Evolutionary conservation across 2,797 vertebrate species (phyloP).

Genomic region (Hyperoplus lanceolatus): DNA sequence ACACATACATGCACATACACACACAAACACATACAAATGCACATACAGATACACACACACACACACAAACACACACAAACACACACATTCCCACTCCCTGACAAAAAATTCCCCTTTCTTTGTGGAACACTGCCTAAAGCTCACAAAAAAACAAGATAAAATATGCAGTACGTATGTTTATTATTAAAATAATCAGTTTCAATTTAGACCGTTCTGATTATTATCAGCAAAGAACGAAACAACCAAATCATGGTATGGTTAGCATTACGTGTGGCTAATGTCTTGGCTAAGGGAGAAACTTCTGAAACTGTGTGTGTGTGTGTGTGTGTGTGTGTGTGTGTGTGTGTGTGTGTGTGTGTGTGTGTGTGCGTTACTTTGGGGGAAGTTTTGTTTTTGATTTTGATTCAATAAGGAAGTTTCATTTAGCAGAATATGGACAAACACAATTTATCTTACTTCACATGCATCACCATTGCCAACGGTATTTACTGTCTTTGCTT

Average conservation of each 20-base stretch:
- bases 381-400: constrained; percentile 42
- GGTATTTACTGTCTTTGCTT: constrained; percentile 51
- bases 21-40: no score
- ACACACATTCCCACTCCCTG: no score
- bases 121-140: no score
- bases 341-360: no score
- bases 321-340: no score
- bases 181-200: not conserved
- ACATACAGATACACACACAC: no score
- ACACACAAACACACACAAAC: no score
- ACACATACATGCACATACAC: no score
- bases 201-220: constrained; percentile 35
- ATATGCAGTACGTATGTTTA: no score
- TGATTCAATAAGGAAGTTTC: constrained; percentile 63
- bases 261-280: constrained; percentile 17
- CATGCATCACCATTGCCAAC: constrained; percentile 35
- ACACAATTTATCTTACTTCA: constrained; percentile 54
- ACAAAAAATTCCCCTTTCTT: no score
- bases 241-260: constrained; percentile 12
- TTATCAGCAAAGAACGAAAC: constrained; percentile 29
- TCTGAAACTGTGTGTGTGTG: no score
- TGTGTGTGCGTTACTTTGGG: not conserved
- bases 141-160: constrained; percentile 35
- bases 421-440: constrained; percentile 46
- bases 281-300: no score